Percentiles rank a stretch among this genome's conserved stretches.
phyloP scores from a whole-genome alignment of 2,113 vertebrate species.

The Apodemus sylvaticus region DNA sequence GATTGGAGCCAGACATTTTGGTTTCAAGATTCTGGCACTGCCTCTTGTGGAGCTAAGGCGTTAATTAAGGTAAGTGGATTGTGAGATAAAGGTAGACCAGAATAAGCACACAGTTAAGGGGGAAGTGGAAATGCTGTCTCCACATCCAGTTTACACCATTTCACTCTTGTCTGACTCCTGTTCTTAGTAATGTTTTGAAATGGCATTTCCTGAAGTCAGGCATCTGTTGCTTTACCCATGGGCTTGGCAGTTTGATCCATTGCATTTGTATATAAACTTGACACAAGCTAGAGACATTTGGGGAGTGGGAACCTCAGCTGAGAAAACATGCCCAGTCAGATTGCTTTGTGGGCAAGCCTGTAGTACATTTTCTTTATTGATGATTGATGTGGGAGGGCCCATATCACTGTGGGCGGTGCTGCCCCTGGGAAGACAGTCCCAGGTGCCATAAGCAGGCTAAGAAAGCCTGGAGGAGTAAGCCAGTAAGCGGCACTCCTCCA shows the following conservation, averaged over 20 bases:
- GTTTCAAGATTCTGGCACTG: not conserved
- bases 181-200: not conserved
- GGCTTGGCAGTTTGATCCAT: not conserved
- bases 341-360: not conserved
- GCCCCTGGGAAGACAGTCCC: not conserved
- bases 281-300: not conserved
- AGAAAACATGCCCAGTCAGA: not conserved
- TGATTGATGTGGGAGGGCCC: not conserved
- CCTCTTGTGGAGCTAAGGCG: not conserved
- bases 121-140: not conserved
- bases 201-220: not conserved
- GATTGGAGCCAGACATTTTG: not conserved
- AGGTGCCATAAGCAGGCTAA: not conserved
- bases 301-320: not conserved
- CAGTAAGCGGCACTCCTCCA: not conserved
- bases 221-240: not conserved
- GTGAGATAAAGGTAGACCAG: not conserved
- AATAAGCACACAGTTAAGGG: not conserved
- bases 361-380: not conserved
- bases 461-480: not conserved
- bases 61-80: not conserved
- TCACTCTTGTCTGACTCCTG: not conserved
- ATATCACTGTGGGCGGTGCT: not conserved
- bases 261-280: not conserved
- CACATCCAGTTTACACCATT: not conserved